A percentile compares a stretch with the other conserved stretches of the same genome.
phyloP scores from a whole-genome alignment of 2,888 invertebrate species.

The Synergus umbraculus region DNA sequence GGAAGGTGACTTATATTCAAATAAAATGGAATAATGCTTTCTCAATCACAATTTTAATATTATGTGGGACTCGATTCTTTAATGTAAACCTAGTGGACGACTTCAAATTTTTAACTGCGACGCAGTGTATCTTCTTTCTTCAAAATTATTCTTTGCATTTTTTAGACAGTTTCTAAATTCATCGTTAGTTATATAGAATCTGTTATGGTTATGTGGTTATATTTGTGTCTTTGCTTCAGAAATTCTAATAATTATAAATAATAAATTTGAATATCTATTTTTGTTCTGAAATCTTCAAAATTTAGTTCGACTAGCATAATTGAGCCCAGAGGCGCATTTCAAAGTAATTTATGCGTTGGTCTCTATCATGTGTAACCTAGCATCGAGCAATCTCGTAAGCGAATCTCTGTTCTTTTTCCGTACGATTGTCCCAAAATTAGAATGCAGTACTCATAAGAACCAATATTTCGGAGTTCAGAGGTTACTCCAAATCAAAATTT shows the following conservation, averaged over 20 bases:
- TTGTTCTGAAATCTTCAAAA: background rate
- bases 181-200: background rate
- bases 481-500: too few species aligned
- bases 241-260: background rate
- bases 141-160: background rate
- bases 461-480: slow-evolving; percentile 7
- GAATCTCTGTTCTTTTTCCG: slow-evolving; percentile 24
- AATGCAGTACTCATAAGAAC: slow-evolving; percentile 23
- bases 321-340: background rate
- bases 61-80: background rate
- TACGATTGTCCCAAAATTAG: slow-evolving; percentile 21
- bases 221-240: background rate
- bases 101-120: background rate
- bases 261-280: background rate
- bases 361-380: slow-evolving; percentile 11
- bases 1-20: background rate
- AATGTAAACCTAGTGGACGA: background rate
- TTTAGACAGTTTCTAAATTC: background rate
- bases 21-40: background rate
- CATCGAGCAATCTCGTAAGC: slow-evolving; percentile 19
- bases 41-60: background rate
- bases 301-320: background rate
- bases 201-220: background rate
- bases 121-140: background rate
- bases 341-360: slow-evolving; percentile 13